phyloP scores from a whole-genome alignment of 2,797 vertebrate species.

The Serranus cabrilla region DNA sequence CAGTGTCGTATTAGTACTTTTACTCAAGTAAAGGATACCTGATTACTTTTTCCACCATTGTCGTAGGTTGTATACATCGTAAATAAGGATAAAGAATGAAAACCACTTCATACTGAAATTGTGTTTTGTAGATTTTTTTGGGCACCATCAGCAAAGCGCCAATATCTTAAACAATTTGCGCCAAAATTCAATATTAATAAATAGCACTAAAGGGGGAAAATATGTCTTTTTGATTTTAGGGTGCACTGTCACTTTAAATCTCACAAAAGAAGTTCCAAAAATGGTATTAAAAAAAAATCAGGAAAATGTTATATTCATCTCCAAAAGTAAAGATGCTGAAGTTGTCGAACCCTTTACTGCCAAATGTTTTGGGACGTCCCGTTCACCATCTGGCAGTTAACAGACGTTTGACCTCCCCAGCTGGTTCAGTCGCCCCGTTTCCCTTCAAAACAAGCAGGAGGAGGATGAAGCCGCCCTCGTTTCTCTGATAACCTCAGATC shows the following conservation, averaged over 20 bases:
- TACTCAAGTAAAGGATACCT: too few species aligned
- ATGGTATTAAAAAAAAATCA: not conserved
- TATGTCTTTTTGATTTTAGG: too few species aligned
- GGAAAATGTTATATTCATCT: slow-evolving; percentile 21
- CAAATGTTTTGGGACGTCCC: slow-evolving; percentile 47
- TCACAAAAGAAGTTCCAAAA: slow-evolving; percentile 1
- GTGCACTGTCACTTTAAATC: not conserved
- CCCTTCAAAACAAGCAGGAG: slow-evolving; percentile 48
- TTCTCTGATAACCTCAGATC: slow-evolving; percentile 65
- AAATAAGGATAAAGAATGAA: too few species aligned
- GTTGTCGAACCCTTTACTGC: slow-evolving; percentile 1
- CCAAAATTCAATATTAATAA: too few species aligned
- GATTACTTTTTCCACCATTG: too few species aligned
- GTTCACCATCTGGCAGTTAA: slow-evolving; percentile 56
- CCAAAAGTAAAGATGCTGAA: slow-evolving; percentile 17
- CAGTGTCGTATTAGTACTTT: too few species aligned
- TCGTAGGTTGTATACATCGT: too few species aligned
- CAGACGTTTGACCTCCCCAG: slow-evolving; percentile 54
- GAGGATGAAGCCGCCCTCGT: slow-evolving; percentile 41
- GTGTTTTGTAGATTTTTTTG: too few species aligned
- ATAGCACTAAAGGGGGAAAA: too few species aligned
- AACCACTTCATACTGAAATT: too few species aligned
- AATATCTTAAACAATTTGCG: too few species aligned
- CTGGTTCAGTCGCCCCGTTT: slow-evolving; percentile 44
- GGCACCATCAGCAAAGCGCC: too few species aligned